These are phyloP conservation scores for Chrysocyon brachyurus DNA, from an alignment of 2,797 vertebrate genomes.

Conservation along the genomic window DNA sequence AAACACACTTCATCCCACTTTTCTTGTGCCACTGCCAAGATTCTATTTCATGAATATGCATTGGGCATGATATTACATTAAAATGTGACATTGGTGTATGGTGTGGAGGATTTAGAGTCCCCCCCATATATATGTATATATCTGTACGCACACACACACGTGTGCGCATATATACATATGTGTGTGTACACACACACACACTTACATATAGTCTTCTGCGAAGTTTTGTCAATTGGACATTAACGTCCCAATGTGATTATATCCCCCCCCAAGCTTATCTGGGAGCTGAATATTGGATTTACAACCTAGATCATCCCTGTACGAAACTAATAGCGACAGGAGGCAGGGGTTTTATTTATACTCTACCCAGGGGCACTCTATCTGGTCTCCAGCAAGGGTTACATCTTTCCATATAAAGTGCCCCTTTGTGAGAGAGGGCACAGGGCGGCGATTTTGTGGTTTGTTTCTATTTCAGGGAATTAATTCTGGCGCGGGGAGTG, in stretches of 20 bases:
- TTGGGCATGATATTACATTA: constrained; percentile 94
- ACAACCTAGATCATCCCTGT: constrained; percentile 64
- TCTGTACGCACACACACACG: background rate
- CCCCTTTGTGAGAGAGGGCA: constrained; percentile 47
- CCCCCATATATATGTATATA: constrained; percentile 66
- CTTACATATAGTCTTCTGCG: constrained; percentile 74
- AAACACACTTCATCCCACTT: constrained; percentile 95
- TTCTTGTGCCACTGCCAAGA: constrained; percentile 92
- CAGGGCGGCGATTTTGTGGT: constrained; percentile 18
- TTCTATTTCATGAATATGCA: constrained; percentile 98
- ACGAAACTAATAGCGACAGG: constrained; percentile 69
- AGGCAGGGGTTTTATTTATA: constrained; percentile 78
- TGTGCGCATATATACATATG: too few species aligned
- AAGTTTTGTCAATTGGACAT: constrained; percentile 87
- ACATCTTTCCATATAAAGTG: constrained; percentile 73
- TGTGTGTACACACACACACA: fast-evolving
- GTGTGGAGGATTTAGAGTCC: constrained; percentile 88
- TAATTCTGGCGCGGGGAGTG: constrained; percentile 23
- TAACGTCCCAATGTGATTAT: constrained; percentile 76
- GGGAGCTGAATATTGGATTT: constrained; percentile 79
- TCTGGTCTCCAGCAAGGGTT: constrained; percentile 67
- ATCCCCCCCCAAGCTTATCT: constrained; percentile 72
- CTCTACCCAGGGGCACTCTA: constrained; percentile 60
- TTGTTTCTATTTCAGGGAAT: constrained; percentile 76
- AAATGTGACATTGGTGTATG: constrained; percentile 94